Evolutionary conservation across 2,888 invertebrate genomes (phyloP).

Genomic region (Venusia cambrica): DNA sequence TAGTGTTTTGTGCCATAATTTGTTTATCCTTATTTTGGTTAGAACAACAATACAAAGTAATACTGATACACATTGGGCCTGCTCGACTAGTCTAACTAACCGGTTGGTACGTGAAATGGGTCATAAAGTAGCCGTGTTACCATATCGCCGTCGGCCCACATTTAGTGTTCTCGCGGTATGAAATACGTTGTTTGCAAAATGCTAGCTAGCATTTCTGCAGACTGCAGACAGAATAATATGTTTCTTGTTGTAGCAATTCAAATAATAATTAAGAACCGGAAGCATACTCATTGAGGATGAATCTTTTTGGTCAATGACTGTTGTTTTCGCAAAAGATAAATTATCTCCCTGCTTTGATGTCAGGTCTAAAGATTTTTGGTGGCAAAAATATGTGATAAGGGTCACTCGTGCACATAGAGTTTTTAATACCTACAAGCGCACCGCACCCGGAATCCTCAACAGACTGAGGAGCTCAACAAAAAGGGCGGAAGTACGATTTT

Average conservation of each 20-base stretch:
- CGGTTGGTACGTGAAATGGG: slow-evolving; percentile 15
- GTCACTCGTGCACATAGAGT: no score
- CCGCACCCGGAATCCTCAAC: no score
- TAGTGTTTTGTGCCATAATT: no score
- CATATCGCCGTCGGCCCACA: slow-evolving; percentile 20
- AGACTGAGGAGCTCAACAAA: no score
- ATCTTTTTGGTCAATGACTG: slow-evolving; percentile 5
- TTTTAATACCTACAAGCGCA: no score
- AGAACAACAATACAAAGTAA: slow-evolving; percentile 4
- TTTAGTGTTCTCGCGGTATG: slow-evolving; percentile 20
- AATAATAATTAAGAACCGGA: slow-evolving; percentile 9
- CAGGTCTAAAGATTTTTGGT: no score
- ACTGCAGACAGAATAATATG: slow-evolving; percentile 20
- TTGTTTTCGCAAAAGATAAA: no score
- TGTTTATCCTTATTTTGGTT: no score
- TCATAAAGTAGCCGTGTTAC: slow-evolving; percentile 20
- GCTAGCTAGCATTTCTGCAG: slow-evolving; percentile 15
- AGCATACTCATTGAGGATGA: slow-evolving; percentile 7
- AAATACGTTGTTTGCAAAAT: slow-evolving; percentile 23
- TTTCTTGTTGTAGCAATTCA: slow-evolving; percentile 12
- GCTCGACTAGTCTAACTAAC: slow-evolving; percentile 13
- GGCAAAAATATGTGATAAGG: no score
- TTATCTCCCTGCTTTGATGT: no score
- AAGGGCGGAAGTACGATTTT: no score
- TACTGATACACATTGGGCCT: not conserved